Conservation (phyloP, 2,888 invertebrate species). For the Celastrina argiolus region DNA sequence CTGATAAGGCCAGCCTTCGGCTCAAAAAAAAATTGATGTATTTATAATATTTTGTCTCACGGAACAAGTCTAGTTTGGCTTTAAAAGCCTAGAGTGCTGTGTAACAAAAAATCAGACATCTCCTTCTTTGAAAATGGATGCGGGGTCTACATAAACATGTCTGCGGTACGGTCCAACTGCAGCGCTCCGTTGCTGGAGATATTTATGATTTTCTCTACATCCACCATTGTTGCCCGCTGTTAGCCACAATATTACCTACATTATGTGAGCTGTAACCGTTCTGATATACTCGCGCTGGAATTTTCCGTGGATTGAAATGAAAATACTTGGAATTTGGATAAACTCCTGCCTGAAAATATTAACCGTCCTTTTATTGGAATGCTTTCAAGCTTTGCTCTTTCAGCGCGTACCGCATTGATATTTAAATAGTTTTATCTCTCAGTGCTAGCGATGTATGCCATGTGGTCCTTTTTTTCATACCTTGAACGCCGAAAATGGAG, state of each 20-base stretch:
- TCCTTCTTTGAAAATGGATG: background rate
- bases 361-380: background rate
- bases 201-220: slow-evolving; percentile 21
- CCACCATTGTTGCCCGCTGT: slow-evolving; percentile 10
- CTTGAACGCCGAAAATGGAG: no score
- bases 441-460: no score
- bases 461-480: no score
- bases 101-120: background rate
- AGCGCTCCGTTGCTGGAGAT: slow-evolving; percentile 16
- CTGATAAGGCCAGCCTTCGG: no score
- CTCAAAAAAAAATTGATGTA: no score
- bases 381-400: background rate
- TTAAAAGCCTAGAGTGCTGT: no score
- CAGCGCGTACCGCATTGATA: no score
- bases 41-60: no score
- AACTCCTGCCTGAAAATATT: background rate
- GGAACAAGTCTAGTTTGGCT: no score
- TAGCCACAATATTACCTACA: slow-evolving; percentile 5
- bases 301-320: slow-evolving; percentile 1
- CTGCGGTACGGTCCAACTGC: background rate
- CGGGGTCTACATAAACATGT: background rate
- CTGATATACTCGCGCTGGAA: background rate
- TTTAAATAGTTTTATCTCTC: no score
- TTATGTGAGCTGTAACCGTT: slow-evolving; percentile 4
- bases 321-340: background rate